These are phyloP conservation scores for Zoanthus sansibaricus DNA, from an alignment of 92 coral and sea anemone genomes.

Conservation along the genomic window DNA sequence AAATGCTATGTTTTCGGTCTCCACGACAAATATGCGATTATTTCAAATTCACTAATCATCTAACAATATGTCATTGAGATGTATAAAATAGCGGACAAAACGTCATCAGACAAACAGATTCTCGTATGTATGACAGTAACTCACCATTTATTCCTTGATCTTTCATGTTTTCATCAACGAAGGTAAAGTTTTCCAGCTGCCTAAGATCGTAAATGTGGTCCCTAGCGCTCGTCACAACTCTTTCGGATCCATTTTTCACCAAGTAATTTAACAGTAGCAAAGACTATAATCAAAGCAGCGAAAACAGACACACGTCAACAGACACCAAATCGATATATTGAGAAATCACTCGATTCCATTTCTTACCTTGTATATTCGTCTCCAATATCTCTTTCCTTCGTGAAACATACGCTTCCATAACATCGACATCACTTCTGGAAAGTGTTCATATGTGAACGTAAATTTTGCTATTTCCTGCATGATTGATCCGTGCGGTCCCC, in stretches of 20 bases:
- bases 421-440: conserved; percentile 99
- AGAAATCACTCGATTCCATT: neutral
- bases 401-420: conserved; percentile 97
- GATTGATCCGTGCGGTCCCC: conserved; percentile 98
- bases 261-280: conserved; percentile 87
- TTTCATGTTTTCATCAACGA: conserved; percentile 90
- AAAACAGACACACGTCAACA: conserved; percentile 27
- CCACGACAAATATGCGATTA: neutral
- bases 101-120: neutral
- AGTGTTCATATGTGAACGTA: conserved; percentile 96
- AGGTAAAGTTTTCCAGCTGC: conserved; percentile 86
- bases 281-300: conserved; percentile 58
- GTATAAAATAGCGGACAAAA: neutral
- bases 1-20: neutral
- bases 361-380: conserved; percentile 93
- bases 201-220: conserved; percentile 97
- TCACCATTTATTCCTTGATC: conserved; percentile 98
- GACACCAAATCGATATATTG: neutral
- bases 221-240: conserved; percentile 93
- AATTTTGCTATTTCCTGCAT: conserved; percentile 96
- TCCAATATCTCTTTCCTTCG: conserved; percentile 92
- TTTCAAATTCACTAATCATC: neutral
- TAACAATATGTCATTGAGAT: conserved; percentile 3
- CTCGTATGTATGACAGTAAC: conserved; percentile 17
- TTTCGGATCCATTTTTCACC: conserved; percentile 93